Evolutionary conservation across 2,797 vertebrate genomes (phyloP).

Genomic region (Sarcophilus harrisii): DNA sequence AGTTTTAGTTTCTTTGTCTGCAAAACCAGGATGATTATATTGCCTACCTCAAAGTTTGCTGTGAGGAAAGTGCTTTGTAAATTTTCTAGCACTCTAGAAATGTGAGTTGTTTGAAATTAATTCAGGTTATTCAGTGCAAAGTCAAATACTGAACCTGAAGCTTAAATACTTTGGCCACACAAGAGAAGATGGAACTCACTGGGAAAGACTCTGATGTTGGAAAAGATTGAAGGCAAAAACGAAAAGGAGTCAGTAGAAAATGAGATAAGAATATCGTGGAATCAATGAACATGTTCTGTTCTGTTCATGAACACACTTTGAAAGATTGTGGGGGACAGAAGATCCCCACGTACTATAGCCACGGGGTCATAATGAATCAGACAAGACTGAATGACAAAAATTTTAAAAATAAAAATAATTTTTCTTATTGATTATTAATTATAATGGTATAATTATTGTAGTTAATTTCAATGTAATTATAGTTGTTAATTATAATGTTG

Average conservation of each 20-base stretch:
- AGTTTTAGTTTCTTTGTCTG: background rate
- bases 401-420: background rate
- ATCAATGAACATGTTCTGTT: background rate
- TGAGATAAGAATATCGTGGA: background rate
- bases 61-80: background rate
- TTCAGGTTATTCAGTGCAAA: background rate
- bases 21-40: background rate
- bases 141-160: background rate
- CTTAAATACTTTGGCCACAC: background rate
- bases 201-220: background rate
- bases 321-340: background rate
- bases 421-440: background rate
- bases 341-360: background rate
- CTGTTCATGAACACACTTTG: background rate
- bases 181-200: background rate
- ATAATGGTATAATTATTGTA: background rate
- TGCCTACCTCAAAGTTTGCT: background rate
- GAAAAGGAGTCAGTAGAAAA: background rate
- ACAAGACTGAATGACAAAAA: background rate
- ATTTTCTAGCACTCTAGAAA: background rate
- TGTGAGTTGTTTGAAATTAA: background rate
- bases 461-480: background rate
- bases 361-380: background rate
- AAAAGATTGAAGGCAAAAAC: background rate
- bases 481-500: background rate